Base-by-base conservation (phyloP, 2,888 invertebrate genomes). In the Dryadula phaetusa region DNA sequence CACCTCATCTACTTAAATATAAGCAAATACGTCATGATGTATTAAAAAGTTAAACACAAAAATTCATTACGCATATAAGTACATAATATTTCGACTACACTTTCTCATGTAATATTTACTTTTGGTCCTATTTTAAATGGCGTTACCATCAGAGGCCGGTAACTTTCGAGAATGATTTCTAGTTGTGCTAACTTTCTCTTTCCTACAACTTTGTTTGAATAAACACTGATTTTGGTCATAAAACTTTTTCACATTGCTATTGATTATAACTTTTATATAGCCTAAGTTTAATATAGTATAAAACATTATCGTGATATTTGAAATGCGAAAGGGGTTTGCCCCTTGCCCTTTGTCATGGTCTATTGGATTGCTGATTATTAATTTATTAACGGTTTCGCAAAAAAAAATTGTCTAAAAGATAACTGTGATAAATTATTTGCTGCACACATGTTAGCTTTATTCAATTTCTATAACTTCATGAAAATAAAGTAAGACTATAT, bases 161-260 rank as follows among this genome's bases (percentile, higher is more conserved):
- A 52, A 75, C 73, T 79, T 78, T 75, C 76, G 64, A 76, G 74
- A 49, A 47, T 63, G 64, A 76, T 69, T 77, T 77, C 78, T 75
- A 75, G 74, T 73, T 74, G 73, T 62, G 69, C 60, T 67, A 74
- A 81, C 81, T 82, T 82, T 82, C 81, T 79, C 79, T 78, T 75
- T 72, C 70, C 70, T 69, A 73, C 69, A 72, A 73, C 67, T 54
- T 46, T 28, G 46, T 42, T 18, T 44, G 37, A 64, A 47, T 65
- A 47, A 64, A 47, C 10, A 56, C 40, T 10, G 37, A 40, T 56
- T 56, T 56, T 25, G 37, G n/a, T 10, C n/a, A 25, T 40, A 56
- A 56, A 6, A 56, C 22, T 40, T 10, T 40, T n/a, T 20, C n/a
- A 37, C 16, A 37, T 40, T 56, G 20, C n/a, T 56, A 25, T 10